Evolutionary conservation across 2,113 vertebrate species (phyloP), one percentile per base, ranked within the genome.

Genomic region (Gnathonemus longibarbis): DNA sequence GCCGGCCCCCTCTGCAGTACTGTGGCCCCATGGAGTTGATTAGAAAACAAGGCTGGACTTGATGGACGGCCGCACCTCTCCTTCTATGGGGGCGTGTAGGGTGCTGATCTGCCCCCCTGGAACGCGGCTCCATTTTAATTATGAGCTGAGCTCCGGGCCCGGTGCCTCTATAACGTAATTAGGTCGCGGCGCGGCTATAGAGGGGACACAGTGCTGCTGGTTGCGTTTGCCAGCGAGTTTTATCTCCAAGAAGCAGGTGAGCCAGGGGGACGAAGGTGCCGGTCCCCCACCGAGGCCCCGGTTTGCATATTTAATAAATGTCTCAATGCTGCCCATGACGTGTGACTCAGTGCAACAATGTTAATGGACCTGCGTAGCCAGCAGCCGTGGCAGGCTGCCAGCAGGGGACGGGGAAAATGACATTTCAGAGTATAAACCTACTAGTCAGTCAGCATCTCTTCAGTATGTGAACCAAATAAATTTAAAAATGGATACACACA

Each of bases 1-100:
- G 2, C 48, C 39, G 4, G 89, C 31, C 62, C 5, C 35, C 50
- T 7, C 19, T 8, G 17, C 21, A 49, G 56, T 66, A 84, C n/a
- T 48, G 46, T 17, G 53, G 84, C 39, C 58, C 52, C 45, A 21
- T 3, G 52, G 24, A 87, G 84, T 87, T 90, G 83, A 90, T 90
- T 90, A 87, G 84, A 62, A 87, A 90, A 90, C 58, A 62, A 87
- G 84, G 45, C 56, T 9, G 39, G 21, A 35, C 11, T 48, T 90
- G 27, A 90, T 88, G 62, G 46, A 80, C 49, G 80, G 50, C 24
- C 15, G 24, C 49, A 5, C 10, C 3, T 90, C 50, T 88, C 35
- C 66, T 80, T 45, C 35, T 24, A 15, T 3, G 46, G 85, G 66
- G 49, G 9, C 17, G 45, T 21, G 24, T 24, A 31, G n/a, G 80